Conservation (phyloP, 2,888 invertebrate genomes). For the Pristionchus fissidentatus region DNA sequence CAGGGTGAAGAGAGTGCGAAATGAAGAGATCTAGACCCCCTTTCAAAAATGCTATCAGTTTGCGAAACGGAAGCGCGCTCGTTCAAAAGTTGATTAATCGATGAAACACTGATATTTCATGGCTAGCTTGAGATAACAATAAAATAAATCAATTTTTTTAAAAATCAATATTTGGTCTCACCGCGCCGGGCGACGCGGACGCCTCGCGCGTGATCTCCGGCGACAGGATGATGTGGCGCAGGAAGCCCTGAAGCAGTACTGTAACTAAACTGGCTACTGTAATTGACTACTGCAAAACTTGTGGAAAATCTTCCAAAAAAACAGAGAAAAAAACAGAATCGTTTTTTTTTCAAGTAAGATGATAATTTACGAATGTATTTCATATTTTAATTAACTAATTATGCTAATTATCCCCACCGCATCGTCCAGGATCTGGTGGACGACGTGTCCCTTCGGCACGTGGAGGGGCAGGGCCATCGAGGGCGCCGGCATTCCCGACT, state of each 20-base stretch:
- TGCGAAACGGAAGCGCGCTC: too few species aligned
- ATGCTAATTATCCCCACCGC: too few species aligned
- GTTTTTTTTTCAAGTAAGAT: too few species aligned
- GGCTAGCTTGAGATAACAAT: too few species aligned
- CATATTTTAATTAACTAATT: background rate
- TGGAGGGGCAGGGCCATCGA: conserved; percentile 93
- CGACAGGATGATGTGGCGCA: conserved; percentile 92
- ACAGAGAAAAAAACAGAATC: conserved; percentile 15
- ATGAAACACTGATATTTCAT: too few species aligned
- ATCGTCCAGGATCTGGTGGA: conserved; percentile 93
- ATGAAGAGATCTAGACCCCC: too few species aligned
- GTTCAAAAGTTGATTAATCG: too few species aligned
- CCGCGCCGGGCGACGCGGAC: background rate
- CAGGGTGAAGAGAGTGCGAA: too few species aligned
- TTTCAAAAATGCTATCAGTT: too few species aligned
- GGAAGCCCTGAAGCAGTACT: conserved; percentile 81
- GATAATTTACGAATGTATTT: background rate
- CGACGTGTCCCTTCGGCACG: conserved; percentile 91
- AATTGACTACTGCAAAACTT: too few species aligned
- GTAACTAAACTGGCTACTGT: too few species aligned
- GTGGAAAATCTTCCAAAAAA: background rate
- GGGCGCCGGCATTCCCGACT: conserved; percentile 84
- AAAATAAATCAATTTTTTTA: background rate
- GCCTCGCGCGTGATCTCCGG: conserved; percentile 47
- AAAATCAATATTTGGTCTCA: background rate